Percentiles rank a stretch among this genome's conserved stretches.
Conservation (phyloP, 2,888 invertebrate genomes). For the Deilephila elpenor region DNA sequence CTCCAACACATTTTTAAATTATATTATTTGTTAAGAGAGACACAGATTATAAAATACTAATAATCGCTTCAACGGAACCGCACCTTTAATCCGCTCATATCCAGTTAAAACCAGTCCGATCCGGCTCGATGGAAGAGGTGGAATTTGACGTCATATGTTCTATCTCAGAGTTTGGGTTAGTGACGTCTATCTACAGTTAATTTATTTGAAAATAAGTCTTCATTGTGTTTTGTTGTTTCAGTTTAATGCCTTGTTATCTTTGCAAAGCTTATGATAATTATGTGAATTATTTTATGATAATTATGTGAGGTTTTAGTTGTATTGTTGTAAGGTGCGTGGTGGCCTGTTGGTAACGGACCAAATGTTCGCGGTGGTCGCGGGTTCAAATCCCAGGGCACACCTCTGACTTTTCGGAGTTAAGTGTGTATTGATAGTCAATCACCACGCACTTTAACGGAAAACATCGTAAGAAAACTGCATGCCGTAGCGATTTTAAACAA, state of each 20-base stretch:
- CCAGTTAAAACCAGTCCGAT: neutral
- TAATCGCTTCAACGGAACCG: neutral
- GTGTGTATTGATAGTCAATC: no score
- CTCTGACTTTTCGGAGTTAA: no score
- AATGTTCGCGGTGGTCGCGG: no score
- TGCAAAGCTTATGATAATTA: neutral
- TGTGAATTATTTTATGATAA: neutral
- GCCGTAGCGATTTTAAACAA: no score
- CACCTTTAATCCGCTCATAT: neutral
- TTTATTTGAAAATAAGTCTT: neutral
- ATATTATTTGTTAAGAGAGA: no score
- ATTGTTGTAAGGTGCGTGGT: no score
- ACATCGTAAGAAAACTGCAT: no score
- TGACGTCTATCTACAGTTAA: neutral
- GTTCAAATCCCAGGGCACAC: no score
- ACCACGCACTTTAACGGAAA: no score
- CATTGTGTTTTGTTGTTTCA: neutral
- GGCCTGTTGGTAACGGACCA: no score
- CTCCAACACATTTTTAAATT: no score
- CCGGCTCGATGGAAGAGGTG: neutral
- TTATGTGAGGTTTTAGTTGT: neutral
- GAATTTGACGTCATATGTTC: conserved; percentile 15
- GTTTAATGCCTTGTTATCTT: conserved; percentile 11
- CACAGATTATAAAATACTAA: neutral
- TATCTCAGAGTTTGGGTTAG: conserved; percentile 16